Percentiles rank a stretch among this genome's conserved stretches.
These are phyloP conservation scores for Pica pica DNA, from an alignment of 2,113 vertebrate species.

Conservation along the genomic window DNA sequence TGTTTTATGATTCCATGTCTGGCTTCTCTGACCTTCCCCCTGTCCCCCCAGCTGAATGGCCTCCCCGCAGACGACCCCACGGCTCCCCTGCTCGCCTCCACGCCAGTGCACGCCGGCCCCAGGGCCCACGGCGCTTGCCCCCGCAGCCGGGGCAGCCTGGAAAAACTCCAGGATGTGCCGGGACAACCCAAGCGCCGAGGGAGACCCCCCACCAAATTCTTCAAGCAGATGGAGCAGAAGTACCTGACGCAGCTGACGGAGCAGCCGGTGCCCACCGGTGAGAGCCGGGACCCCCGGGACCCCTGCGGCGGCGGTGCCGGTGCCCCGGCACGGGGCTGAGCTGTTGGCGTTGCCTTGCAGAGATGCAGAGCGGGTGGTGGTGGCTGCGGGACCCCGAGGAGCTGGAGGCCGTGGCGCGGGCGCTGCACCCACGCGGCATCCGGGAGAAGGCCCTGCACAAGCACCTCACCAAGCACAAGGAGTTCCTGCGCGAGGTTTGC, in stretches of 20 bases:
- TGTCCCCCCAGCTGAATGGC: constrained; percentile 11
- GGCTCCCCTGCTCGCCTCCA: constrained; percentile 55
- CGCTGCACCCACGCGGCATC: constrained; percentile 87
- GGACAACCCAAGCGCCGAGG: constrained; percentile 85
- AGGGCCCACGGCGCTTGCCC: constrained; percentile 33
- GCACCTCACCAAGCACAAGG: constrained; percentile 91
- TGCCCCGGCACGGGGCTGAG: neutral
- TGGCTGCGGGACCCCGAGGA: constrained; percentile 87
- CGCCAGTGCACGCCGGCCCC: constrained; percentile 31
- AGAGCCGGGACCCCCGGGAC: neutral
- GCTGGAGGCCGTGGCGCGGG: constrained; percentile 78
- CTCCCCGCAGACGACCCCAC: constrained; percentile 10
- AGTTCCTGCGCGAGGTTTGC: constrained; percentile 87
- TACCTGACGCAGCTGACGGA: constrained; percentile 87
- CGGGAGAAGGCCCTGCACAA: constrained; percentile 91
- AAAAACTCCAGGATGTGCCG: constrained; percentile 44
- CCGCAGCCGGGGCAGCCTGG: constrained; percentile 14
- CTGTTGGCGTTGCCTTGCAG: constrained; percentile 42
- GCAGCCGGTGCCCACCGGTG: constrained; percentile 88
- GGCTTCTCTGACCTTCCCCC: fast-evolving
- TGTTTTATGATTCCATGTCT: fast-evolving
- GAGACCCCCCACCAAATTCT: constrained; percentile 85
- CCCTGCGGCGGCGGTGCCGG: fast-evolving
- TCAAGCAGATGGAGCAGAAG: constrained; percentile 90
- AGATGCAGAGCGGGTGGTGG: constrained; percentile 93